These are phyloP conservation scores for Crotalus tigris DNA, from an alignment of 2,113 vertebrate genomes.

Conservation along the genomic window DNA sequence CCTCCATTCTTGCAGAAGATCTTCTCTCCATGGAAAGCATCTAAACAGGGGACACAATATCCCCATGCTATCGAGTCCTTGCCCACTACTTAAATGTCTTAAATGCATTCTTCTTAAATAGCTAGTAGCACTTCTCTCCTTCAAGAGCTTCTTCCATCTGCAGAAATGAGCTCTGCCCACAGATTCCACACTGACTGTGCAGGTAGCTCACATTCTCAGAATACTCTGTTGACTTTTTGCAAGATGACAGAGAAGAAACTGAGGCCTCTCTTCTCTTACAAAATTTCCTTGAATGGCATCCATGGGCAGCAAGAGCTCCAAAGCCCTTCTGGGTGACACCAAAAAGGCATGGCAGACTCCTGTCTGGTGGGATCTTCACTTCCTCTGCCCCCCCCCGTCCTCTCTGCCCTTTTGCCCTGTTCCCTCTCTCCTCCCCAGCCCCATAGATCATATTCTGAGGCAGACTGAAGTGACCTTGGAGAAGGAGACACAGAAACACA, in stretches of 20 bases:
- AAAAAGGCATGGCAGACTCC: not conserved
- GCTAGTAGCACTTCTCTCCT: not conserved
- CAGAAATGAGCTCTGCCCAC: not conserved
- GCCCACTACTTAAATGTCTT: not conserved
- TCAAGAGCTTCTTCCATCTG: accelerated
- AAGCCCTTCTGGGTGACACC: accelerated
- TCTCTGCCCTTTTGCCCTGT: not conserved
- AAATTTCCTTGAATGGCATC: constrained; percentile 26
- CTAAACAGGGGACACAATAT: not conserved
- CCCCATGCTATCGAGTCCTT: not conserved
- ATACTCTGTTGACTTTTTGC: not conserved
- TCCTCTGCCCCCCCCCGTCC: not conserved
- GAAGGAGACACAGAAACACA: not conserved
- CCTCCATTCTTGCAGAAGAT: not conserved
- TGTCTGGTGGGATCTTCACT: not conserved
- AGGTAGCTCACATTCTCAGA: not conserved
- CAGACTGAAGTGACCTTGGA: no score
- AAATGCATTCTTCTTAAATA: not conserved
- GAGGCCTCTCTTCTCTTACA: constrained; percentile 13
- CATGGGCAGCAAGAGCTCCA: not conserved
- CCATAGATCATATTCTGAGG: not conserved
- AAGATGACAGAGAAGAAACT: constrained; percentile 27
- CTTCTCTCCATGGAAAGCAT: not conserved
- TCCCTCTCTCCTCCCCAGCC: not conserved
- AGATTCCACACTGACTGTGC: constrained; percentile 5